Base-by-base conservation (phyloP, 2,113 vertebrate species). In the Daphoenositta chrysoptera region DNA sequence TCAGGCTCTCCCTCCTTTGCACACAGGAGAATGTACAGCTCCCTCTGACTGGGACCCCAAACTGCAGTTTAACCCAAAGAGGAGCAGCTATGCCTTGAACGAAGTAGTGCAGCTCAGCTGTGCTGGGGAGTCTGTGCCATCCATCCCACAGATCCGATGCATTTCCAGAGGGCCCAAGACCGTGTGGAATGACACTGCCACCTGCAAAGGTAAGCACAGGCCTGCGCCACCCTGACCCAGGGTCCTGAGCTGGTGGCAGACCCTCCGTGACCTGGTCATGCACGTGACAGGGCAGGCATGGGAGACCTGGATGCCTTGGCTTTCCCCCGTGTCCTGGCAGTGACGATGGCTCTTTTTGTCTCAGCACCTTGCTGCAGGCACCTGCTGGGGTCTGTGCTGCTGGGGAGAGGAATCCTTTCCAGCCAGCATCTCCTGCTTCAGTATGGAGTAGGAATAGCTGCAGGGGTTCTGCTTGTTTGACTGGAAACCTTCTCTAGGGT, bases 11-110 rank as follows among this genome's bases (percentile, higher is more conserved):
- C 35, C 48, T 77, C 39, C 61, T 91, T 65, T 60, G 30, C 83
- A 65, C 40, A 53, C 70, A 88, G 80, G 65, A 81, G 16, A 4
- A 35, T 92, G 69, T 24, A 12, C 10, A 47, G 4, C 11, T 64
- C 82, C 88, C 27, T 66, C 51, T 0, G 0, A 2, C 15, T 82
- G 82, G 73, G 12, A 87, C 14, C 8, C 33, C 78, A 87, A 24
- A 4, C 50, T 94, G 40, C 14, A 0, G 35, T 45, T 92, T 37
- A 8, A 2, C 2, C 71, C 30, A 0, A 4, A 2, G 16, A 31
- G 2, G 70, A 53, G 1, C 24, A 17, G 2, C 63, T 86, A 76
- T 12, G 66, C 22, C 35, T 30, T 83, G 56, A n/a, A 76, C 0
- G 22, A 90, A 4, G 6, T 54, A 60, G 76, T 92, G 61, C 35